Evolutionary conservation across 2,113 vertebrate genomes (phyloP).

Genomic region (Thunnus thynnus): DNA sequence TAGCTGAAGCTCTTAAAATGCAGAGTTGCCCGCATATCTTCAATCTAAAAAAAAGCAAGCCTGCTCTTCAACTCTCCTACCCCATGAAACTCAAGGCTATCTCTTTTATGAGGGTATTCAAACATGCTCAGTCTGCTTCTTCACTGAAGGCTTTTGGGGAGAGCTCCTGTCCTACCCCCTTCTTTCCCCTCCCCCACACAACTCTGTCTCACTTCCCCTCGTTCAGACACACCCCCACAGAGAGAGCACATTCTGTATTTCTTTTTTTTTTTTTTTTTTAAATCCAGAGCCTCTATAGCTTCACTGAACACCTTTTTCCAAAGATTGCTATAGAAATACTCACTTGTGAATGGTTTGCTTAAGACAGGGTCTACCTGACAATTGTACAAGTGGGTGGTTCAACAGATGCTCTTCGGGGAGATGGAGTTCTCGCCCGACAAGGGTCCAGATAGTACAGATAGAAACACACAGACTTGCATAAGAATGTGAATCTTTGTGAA

Average conservation of each 20-base stretch:
- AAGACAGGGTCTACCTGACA: background rate
- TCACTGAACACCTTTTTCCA: constrained; percentile 39
- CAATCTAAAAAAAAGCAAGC: constrained; percentile 12
- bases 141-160: constrained; percentile 68
- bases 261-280: constrained; percentile 12
- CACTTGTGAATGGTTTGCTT: constrained; percentile 13
- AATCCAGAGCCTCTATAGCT: constrained; percentile 45
- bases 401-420: constrained; percentile 44
- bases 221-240: constrained; percentile 77
- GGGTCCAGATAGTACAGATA: background rate
- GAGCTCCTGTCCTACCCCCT: constrained; percentile 69
- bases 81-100: constrained; percentile 42
- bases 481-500: constrained; percentile 3
- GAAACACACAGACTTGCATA: constrained; percentile 7
- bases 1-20: constrained; percentile 8
- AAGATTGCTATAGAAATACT: constrained; percentile 29
- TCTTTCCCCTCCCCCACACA: constrained; percentile 70
- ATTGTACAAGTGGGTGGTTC: constrained; percentile 21
- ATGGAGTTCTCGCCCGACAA: constrained; percentile 12
- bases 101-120: constrained; percentile 50
- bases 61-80: constrained; percentile 6
- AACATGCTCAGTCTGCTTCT: constrained; percentile 59
- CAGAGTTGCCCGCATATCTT: background rate
- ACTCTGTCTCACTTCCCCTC: constrained; percentile 77
- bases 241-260: constrained; percentile 54